Percentiles rank a stretch among this genome's conserved stretches.
Conservation (phyloP, 2,113 vertebrate species). For the Echinops telfairi region DNA sequence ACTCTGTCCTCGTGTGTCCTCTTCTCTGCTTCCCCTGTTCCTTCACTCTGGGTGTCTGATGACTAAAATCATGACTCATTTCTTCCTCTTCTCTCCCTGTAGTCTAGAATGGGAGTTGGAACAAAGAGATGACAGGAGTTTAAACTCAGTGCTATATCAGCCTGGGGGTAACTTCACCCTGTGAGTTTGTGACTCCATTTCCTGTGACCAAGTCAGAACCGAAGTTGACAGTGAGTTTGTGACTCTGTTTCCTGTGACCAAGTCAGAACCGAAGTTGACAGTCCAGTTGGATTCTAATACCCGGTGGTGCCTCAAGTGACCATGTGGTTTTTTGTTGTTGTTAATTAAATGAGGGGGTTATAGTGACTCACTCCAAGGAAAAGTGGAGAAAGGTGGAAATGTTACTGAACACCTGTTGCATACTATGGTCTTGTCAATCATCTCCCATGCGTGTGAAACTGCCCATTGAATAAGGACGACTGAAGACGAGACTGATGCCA, state of each 20-base stretch:
- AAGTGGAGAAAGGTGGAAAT: neutral
- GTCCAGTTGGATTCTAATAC: neutral
- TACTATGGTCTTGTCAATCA: neutral
- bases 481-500: no score
- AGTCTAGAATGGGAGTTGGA: neutral
- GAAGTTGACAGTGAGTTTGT: neutral
- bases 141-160: neutral
- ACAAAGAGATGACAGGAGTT: neutral
- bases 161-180: neutral
- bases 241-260: slow-evolving; percentile 8
- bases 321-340: neutral
- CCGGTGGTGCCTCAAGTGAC: neutral
- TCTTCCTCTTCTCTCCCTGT: slow-evolving; percentile 40
- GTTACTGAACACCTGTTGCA: neutral
- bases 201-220: neutral
- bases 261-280: neutral
- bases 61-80: slow-evolving; percentile 14
- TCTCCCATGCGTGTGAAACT: no score
- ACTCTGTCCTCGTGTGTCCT: slow-evolving; percentile 8
- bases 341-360: neutral
- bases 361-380: neutral
- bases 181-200: slow-evolving; percentile 16
- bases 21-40: neutral
- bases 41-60: neutral
- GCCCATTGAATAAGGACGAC: no score